phyloP scores from a whole-genome alignment of 2,113 vertebrate species.

The Platysternon megacephalum region DNA sequence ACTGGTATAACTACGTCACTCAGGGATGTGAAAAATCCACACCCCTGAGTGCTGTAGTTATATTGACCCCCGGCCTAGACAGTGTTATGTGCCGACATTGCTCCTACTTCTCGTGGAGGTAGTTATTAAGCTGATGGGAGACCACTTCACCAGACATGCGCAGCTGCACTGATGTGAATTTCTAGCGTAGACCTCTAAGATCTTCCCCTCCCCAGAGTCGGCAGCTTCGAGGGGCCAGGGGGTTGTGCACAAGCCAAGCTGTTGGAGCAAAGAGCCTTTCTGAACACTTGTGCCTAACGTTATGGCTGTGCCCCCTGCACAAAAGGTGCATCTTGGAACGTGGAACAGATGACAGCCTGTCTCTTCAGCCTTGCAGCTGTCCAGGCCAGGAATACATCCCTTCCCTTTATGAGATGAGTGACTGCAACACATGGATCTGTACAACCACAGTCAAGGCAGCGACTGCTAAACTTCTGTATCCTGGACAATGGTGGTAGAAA shows the following conservation, averaged over 20 bases:
- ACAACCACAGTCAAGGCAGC: rapidly evolving
- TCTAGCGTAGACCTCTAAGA: neutral
- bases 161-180: neutral
- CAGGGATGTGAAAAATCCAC: neutral
- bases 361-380: neutral
- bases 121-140: too few relatives aligned
- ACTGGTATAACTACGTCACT: too few relatives aligned
- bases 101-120: too few relatives aligned
- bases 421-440: rapidly evolving
- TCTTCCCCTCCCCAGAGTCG: neutral
- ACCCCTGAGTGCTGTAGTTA: too few relatives aligned
- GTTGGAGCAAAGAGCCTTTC: neutral
- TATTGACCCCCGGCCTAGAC: too few relatives aligned
- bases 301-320: too few relatives aligned
- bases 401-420: neutral
- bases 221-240: neutral
- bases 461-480: neutral
- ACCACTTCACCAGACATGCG: neutral
- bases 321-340: neutral
- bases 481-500: rapidly evolving
- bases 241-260: neutral
- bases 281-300: neutral
- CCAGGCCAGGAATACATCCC: rapidly evolving
- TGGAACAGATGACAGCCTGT: neutral
- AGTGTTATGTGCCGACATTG: too few relatives aligned